Base-by-base conservation (phyloP, 2,888 invertebrate species). In the Mellilla xanthometata region DNA sequence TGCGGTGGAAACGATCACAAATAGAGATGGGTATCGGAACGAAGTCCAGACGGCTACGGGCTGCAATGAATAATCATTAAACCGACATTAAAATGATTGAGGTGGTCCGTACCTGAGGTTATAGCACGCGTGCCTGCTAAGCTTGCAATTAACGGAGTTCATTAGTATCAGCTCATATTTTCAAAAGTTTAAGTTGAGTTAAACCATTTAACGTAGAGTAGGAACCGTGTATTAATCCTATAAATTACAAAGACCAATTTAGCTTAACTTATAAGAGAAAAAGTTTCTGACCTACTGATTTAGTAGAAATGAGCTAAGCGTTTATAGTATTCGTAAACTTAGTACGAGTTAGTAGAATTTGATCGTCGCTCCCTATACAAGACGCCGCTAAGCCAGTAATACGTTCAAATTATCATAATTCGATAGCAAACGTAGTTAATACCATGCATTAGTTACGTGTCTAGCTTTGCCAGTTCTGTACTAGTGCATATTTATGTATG, bases 61-160 rank as follows among this genome's bases (percentile, higher is more conserved):
- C 56, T 58, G 65, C 72, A 68, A 68, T 78, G 68, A 80, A 79
- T 78, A 71, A 72, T 80, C 79, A 79, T 80, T 76, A 75, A 76
- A 77, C 45, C 65, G 56, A 58, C 68, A 75, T 81, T 79, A 75
- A 73, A 76, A 80, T 78, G 75, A 80, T 77, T 71, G 69, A 76
- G 75, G 72, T 72, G 70, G 66, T 59, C 64, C 60, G 62, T 67
- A 72, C 63, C 72, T 68, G 63, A 72, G 69, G 75, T 75, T 73
- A 74, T 68, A 70, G 68, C 68, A 70, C 70, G 74, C 72, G 75
- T 74, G 72, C 65, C 60, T 56, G 65, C 65, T 74, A 80, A 76
- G 75, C 75, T 71, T 58, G 72, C 75, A 76, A 77, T 81, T 76
- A 82, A 79, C 67, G 72, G 68, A 71, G 65, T 75, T 80, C 69